These are phyloP conservation scores for Pachyramphus minor DNA, from an alignment of 2,113 vertebrate species.

Conservation along the genomic window DNA sequence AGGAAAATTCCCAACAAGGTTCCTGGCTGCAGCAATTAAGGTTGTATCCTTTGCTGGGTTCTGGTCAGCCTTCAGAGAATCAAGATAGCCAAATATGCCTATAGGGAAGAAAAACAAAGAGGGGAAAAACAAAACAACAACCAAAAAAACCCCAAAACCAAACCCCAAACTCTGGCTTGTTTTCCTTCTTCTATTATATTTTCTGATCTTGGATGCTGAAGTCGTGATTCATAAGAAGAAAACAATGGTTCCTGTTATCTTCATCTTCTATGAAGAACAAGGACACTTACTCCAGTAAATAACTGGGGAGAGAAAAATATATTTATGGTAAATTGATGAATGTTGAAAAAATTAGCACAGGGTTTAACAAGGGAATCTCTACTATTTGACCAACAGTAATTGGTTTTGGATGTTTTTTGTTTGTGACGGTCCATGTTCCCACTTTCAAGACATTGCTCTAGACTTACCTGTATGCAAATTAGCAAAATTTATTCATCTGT, in stretches of 20 bases:
- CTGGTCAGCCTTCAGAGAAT: background rate
- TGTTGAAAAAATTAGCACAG: background rate
- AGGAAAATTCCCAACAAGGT: background rate
- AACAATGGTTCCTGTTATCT: background rate
- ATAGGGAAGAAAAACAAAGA: background rate
- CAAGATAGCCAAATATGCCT: background rate
- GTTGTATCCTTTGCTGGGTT: background rate
- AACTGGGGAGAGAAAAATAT: background rate
- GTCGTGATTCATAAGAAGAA: background rate
- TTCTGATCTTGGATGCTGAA: accelerated
- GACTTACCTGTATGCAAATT: background rate
- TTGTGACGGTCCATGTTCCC: background rate
- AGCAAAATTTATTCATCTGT: background rate
- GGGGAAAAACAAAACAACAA: background rate
- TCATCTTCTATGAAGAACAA: background rate
- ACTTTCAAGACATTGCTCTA: background rate
- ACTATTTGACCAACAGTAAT: background rate
- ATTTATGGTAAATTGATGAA: background rate
- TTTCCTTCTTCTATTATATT: background rate
- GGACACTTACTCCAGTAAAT: background rate
- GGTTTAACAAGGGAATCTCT: background rate
- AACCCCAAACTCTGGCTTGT: background rate
- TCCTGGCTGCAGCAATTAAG: background rate
- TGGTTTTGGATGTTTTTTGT: background rate
- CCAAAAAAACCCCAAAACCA: background rate